Evolutionary conservation across 2,797 vertebrate genomes (phyloP), one percentile per base, ranked within the genome.

Genomic region (Scolopax rusticola): DNA sequence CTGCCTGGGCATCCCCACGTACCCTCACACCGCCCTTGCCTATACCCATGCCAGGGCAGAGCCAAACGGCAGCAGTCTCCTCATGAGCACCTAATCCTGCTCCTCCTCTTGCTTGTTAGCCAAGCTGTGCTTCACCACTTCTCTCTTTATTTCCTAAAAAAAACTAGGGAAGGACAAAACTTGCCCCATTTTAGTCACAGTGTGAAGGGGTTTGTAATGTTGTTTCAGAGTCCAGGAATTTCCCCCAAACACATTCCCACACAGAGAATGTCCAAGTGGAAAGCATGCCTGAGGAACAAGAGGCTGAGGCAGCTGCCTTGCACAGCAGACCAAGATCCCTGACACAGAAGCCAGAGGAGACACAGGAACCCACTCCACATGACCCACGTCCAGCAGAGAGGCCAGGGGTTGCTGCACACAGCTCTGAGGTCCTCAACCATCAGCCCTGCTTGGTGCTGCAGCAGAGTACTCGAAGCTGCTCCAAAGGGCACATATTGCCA

Each of bases 71-170:
- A 47, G 28, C 14, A 10, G 16, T 16, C 2, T 57, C 16, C 33
- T 33, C 11, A 0, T 57, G 77, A 27, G 9, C 43, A 47, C 27
- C 0, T 0, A 15, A 32, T 3, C 53, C 8, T n/a, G 15, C n/a
- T 56, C 24, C 27, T 84, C 14, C 85, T 54, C 30, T 41, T 19
- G 4, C 45, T 43, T 93, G 8, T 75, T 84, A 43, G 45, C 33
- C 59, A n/a, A 82, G 50, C n/a, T 56, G 92, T 71, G 28, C 51
- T 85, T 95, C 87, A 85, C 65, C 15, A 2, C 47, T 87, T 83
- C 48, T 57, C 54, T 41, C 16, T 69, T 86, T 76, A 18, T 75
- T 28, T 57, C 14, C 24, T 75, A n/a, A 76, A 89, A 47, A 47
- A 87, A 70, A 64, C 48, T 0, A 45, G 30, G 17, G 84, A 41